These are phyloP conservation scores for Syrrhaptes paradoxus DNA, from an alignment of 2,113 vertebrate genomes.

Conservation along the genomic window DNA sequence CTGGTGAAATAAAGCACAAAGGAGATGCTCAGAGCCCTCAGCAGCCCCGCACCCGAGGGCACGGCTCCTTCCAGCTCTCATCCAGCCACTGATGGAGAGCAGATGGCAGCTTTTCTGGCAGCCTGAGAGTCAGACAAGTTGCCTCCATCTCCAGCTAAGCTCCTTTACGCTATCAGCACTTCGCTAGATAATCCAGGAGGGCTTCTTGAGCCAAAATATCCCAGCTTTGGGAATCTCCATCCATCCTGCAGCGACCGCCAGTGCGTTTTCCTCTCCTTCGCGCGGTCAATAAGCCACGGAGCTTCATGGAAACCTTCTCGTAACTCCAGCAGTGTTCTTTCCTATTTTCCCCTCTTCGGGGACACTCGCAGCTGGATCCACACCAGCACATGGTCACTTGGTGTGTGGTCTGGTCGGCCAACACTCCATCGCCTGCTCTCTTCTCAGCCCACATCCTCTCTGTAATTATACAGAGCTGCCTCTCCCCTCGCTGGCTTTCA, in stretches of 20 bases:
- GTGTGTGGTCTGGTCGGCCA: neutral
- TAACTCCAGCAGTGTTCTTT: neutral
- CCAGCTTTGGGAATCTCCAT: neutral
- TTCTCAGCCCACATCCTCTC: conserved; percentile 29
- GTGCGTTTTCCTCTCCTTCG: too few species aligned
- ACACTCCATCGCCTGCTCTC: neutral
- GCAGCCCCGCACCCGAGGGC: neutral
- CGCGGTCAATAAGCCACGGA: neutral
- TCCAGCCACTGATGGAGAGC: neutral
- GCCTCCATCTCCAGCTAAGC: neutral
- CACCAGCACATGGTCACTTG: neutral
- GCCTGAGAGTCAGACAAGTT: neutral
- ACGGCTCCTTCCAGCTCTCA: neutral
- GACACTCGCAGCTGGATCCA: neutral
- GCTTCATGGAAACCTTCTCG: neutral
- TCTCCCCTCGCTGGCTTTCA: neutral
- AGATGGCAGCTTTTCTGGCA: neutral
- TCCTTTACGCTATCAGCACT: neutral
- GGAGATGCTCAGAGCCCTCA: neutral
- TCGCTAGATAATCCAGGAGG: neutral
- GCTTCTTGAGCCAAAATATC: neutral
- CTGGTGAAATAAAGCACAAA: neutral
- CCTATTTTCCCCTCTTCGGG: neutral
- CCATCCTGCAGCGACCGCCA: too few species aligned
- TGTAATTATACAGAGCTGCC: neutral